These are phyloP conservation scores for Sphyrna mokarran DNA, from an alignment of 2,113 vertebrate genomes.

Conservation along the genomic window DNA sequence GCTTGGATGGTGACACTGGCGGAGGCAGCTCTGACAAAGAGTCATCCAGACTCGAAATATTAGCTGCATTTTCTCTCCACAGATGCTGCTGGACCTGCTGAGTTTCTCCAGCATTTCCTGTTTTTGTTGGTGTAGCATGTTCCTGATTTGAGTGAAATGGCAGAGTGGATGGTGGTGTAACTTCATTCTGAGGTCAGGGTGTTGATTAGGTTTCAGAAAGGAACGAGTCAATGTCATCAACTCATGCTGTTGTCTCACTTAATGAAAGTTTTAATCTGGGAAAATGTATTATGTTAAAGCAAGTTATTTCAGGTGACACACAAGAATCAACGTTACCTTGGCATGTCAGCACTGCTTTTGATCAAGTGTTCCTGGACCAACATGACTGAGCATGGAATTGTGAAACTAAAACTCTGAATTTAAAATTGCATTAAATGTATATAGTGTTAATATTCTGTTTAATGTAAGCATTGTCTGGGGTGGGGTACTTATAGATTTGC, in stretches of 20 bases:
- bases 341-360: neutral
- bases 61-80: too few species aligned
- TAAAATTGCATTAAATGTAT: neutral
- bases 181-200: neutral
- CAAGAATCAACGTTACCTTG: neutral
- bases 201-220: neutral
- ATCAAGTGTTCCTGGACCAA: neutral
- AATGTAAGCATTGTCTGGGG: neutral
- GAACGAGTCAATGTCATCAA: neutral
- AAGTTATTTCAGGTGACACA: neutral
- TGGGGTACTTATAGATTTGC: neutral
- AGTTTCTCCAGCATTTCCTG: too few species aligned
- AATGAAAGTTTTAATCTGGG: neutral
- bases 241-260: neutral
- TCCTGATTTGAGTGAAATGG: neutral
- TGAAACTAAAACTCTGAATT: neutral
- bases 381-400: neutral
- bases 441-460: neutral
- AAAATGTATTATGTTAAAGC: neutral
- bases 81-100: too few species aligned
- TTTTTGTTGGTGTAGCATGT: too few species aligned
- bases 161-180: neutral
- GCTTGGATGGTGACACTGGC: too few species aligned
- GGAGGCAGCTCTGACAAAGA: too few species aligned
- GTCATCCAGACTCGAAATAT: too few species aligned